A percentile compares a stretch with the other conserved stretches of the same genome.
These are phyloP conservation scores for Ellobium chinense DNA, from an alignment of 2,888 invertebrate genomes.

Conservation along the genomic window DNA sequence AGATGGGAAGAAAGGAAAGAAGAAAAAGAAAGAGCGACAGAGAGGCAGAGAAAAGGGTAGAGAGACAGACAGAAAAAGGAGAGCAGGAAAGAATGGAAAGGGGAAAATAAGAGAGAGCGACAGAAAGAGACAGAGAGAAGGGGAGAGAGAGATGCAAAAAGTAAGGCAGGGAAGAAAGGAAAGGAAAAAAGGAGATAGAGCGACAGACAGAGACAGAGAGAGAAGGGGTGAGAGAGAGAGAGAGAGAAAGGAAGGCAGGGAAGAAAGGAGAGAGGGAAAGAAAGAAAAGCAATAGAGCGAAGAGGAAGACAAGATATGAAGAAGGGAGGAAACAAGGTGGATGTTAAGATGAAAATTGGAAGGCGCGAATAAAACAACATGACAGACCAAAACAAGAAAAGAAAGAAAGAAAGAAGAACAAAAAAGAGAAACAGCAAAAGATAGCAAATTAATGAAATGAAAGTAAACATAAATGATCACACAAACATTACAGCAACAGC, in stretches of 20 bases:
- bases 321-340: background rate
- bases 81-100: no score
- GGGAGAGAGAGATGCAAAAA: background rate
- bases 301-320: background rate
- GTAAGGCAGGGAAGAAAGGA: background rate
- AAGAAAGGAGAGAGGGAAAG: background rate
- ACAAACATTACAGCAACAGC: background rate
- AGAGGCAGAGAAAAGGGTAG: background rate
- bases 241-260: background rate
- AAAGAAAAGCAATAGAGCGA: background rate
- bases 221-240: background rate
- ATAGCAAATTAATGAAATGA: background rate
- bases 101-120: no score
- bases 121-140: background rate
- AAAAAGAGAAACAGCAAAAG: background rate
- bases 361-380: background rate
- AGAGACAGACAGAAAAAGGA: background rate
- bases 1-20: background rate
- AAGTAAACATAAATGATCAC: background rate
- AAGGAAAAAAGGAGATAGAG: background rate
- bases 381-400: background rate
- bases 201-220: background rate
- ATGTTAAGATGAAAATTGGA: background rate
- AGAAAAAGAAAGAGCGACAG: background rate
- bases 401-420: background rate